Base-by-base conservation (phyloP, 2,113 vertebrate species). In the Elephas maximus region DNA sequence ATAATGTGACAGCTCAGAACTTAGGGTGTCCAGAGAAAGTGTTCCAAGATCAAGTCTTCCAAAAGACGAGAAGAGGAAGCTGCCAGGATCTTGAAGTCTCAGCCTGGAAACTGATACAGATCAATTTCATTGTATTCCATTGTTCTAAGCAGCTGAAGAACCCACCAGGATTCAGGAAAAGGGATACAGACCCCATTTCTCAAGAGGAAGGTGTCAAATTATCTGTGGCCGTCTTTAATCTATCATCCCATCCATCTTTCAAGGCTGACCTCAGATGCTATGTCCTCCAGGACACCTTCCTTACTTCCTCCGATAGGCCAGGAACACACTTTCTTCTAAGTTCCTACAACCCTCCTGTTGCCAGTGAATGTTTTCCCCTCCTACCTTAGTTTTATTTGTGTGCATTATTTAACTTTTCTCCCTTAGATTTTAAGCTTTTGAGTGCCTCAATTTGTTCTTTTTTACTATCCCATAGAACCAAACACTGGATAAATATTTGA, bases 381-480 rank as follows among this genome's bases (percentile, higher is more conserved):
- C 18, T 53, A 6, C 67, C 1, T 28, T 78, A 63, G 33, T 30
- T 93, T 93, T 69, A 57, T 74, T 71, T 87, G 4, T 79, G 23
- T 83, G 30, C 24, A 11, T 76, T 88, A 82, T 69, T 93, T 85
- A 60, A 88, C n/a, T 78, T 80, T 91, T 81, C 30, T 51, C 17
- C 57, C 33, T 51, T 28, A 18, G n/a, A 48, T 85, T 92, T 93
- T 82, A 80, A 91, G n/a, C 48, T 26, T 28, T 90, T 73, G 12
- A 81, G 4, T 11, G 65, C 5, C 33, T 76, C 20, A 41, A 12
- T 20, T 53, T 81, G 60, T 73, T 80, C 30, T 71, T 87, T 81
- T 65, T 33, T 45, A 57, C 62, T 71, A 77, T 23, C 17, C 67
- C 24, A 4, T 67, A 60, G 44, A 93, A 26, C 7, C 18, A 24